Base-by-base conservation (phyloP, 2,113 vertebrate species). In the Mungos mungo region DNA sequence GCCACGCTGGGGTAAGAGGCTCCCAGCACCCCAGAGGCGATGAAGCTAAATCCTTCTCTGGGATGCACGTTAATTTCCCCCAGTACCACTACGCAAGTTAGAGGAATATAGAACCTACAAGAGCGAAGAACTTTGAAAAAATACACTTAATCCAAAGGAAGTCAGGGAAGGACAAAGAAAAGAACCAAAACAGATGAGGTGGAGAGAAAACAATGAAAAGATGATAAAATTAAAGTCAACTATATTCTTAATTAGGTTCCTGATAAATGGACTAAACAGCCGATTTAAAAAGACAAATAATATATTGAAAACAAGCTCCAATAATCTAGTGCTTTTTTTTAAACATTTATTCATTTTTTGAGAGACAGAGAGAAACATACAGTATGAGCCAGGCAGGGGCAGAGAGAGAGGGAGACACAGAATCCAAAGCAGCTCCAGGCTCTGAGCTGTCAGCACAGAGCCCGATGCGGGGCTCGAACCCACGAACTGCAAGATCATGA, bases 51-150 rank as follows among this genome's bases (percentile, higher is more conserved):
- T 38, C 25, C 23, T 41, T 12, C 35, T 41, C 23, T 41, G 41
- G 41, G 41, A 76, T 16, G 27, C 45, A 15, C 74, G 29, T 2
- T 18, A 14, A 76, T 29, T 47, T 47, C 41, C 74, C 45, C 29
- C 29, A 47, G 41, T 47, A 47, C 14, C 0, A 0, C 74, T 18
- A 47, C 2, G 47, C 45, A 27, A 74, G 0, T 27, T 5, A 31
- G 3, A 47, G 47, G 72, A 47, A 76, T 31, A 41, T 31, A 18
- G 29, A 76, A 29, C 27, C 38, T 29, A 29, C 7, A 65, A 76
- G 25, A 31, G 27, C 29, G 41, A 47, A 47, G 29, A 18, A 16
- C 25, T 45, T 45, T 76, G 41, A 76, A 76, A 74, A 41, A 76
- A 47, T 45, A 15, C 25, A 74, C 72, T 27, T 13, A 74, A 41